Evolutionary conservation across 30 jellyfish, hydroid and myxozoan genomes (phyloP).

Genomic region (Aurelia aurita complex sp. Pacific): DNA sequence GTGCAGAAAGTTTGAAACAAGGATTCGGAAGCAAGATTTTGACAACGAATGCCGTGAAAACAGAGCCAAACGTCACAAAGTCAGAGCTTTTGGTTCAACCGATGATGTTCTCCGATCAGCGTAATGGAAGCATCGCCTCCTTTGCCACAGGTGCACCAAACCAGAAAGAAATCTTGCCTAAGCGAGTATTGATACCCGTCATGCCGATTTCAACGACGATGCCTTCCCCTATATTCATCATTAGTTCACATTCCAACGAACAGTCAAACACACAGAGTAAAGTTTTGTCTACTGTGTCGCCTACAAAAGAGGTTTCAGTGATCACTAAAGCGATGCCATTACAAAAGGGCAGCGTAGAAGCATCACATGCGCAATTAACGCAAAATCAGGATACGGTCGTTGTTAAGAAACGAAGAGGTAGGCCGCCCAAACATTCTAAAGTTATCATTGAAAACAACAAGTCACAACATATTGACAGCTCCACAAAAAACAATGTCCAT

Average conservation of each 20-base stretch:
- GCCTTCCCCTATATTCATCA: constrained; percentile 1
- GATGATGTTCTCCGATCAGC: background rate
- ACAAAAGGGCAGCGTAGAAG: background rate
- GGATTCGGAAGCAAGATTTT: background rate
- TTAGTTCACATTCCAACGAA: background rate
- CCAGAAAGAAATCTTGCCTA: background rate
- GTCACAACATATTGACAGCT: background rate
- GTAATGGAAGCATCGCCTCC: background rate
- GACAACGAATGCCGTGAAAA: background rate
- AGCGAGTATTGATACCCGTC: background rate
- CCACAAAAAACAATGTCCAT: too few relatives aligned
- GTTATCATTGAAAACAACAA: background rate
- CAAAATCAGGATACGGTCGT: background rate
- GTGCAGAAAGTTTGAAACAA: background rate
- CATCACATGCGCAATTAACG: background rate
- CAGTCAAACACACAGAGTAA: background rate
- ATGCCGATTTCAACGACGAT: background rate
- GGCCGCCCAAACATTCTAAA: constrained; percentile 55
- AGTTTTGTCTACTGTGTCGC: background rate
- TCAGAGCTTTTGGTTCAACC: background rate
- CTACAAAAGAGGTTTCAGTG: constrained; percentile 11
- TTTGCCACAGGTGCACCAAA: background rate
- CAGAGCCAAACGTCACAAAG: background rate
- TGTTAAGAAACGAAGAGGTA: constrained; percentile 45
- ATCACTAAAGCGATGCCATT: constrained; percentile 11